Evolutionary conservation across 2,888 invertebrate genomes (phyloP).

Genomic region (Cephus pygmeus): DNA sequence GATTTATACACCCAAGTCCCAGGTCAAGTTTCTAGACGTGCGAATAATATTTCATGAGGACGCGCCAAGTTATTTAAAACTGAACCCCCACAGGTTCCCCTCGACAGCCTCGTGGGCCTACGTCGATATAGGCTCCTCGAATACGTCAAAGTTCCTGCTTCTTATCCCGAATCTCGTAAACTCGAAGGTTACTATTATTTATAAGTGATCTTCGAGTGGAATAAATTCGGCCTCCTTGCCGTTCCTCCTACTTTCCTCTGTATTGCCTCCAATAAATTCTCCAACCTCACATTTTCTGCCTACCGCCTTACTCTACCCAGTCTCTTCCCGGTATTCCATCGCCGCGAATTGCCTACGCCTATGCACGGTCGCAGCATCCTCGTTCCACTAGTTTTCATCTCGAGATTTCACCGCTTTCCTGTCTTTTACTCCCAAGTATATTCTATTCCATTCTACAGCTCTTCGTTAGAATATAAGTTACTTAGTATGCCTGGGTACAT

Average conservation of each 20-base stretch:
- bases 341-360: not conserved
- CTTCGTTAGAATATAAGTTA: not conserved
- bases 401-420: not conserved
- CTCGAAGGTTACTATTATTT: not conserved
- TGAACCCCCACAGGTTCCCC: not conserved
- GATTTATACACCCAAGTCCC: not conserved
- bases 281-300: not conserved
- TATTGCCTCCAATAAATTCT: constrained; percentile 21
- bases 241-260: constrained; percentile 4
- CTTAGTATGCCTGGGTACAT: not conserved
- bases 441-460: not conserved
- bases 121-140: constrained; percentile 21
- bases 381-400: not conserved
- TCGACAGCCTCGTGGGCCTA: constrained; percentile 13
- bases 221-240: not conserved
- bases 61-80: not conserved
- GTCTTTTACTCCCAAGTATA: not conserved
- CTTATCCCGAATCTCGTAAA: not conserved
- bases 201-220: not conserved
- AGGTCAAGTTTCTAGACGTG: not conserved
- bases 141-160: constrained; percentile 22
- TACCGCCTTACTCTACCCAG: not conserved
- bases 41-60: constrained; percentile 4
- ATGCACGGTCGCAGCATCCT: not conserved
- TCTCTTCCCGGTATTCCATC: not conserved